Base-by-base conservation (phyloP, 2,113 vertebrate species). In the Chloropsis cyanopogon region DNA sequence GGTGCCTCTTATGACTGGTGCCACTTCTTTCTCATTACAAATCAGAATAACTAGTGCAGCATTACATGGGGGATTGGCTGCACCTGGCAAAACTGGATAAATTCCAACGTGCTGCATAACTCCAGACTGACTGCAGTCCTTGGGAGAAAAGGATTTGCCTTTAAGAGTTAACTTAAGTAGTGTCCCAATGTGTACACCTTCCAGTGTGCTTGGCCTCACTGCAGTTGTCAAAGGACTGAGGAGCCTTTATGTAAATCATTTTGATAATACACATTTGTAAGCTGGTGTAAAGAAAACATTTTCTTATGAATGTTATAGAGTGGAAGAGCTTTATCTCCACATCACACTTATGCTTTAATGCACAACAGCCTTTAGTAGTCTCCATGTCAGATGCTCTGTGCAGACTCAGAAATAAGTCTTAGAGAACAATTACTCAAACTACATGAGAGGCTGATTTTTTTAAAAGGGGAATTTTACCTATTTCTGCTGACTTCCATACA, bases 61-160 rank as follows among this genome's bases (percentile, higher is more conserved):
- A 46, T 64, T 93, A 37, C 47, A 33, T 42, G 31, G 70, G 61
- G 52, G 64, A 81, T 81, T 86, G 77, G 69, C 70, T 91, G 84
- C 90, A 94, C 92, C 88, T 96, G 93, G 91, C 26, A 90, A 84
- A 95, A 75, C 76, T 95, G 90, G 82, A 88, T 66, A 65, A 75
- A 88, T 76, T 95, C 89, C 87, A 93, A 2, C 0, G 0, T 54
- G 57, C 93, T 94, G 82, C 79, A 21, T 78, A 88, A 35, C 57
- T 92, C 49, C 56, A 86, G 64, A 6, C 20, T 57, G 53, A n/a
- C 52, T 86, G 69, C 41, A 46, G 8, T 39, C 44, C 47, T 57
- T 50, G 71, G 19, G 56, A 94, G 82, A 56, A 52, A 86, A 63
- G 54, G n/a, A 53, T 78, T 90, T 78, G 68, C 37, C 68, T 80